Evolutionary conservation across 2,797 vertebrate species (phyloP).

Genomic region (Scomberomorus guttatus): DNA sequence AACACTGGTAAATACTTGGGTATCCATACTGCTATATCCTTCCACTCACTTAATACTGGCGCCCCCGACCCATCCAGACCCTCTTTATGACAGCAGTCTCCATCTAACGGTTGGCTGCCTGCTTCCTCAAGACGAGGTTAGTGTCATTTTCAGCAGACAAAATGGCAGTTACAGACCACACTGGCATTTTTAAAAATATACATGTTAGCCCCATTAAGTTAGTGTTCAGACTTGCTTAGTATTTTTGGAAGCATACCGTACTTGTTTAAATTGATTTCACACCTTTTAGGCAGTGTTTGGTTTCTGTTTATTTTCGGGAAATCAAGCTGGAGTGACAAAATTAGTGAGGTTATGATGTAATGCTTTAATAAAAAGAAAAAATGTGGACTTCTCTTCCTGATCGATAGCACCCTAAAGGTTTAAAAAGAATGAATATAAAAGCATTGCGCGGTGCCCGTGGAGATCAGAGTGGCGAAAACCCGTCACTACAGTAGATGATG

Average conservation of each 20-base stretch:
- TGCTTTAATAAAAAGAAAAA: neutral
- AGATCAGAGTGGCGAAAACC: no score
- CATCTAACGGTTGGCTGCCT: conserved; percentile 16
- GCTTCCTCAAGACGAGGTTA: conserved; percentile 24
- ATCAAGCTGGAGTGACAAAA: neutral
- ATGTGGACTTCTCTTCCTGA: no score
- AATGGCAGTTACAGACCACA: conserved; percentile 53
- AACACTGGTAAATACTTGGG: conserved; percentile 67
- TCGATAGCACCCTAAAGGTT: no score
- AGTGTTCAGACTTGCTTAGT: conserved; percentile 24
- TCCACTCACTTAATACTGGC: conserved; percentile 62
- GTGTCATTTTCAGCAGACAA: conserved; percentile 56
- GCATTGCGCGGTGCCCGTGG: no score
- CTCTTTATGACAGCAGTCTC: conserved; percentile 38
- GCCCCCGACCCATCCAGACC: conserved; percentile 22
- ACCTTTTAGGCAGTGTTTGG: conserved; percentile 5
- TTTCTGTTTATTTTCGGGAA: neutral
- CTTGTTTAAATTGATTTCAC: neutral
- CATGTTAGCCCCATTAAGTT: conserved; percentile 26
- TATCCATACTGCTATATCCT: conserved; percentile 41
- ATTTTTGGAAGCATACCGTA: neutral
- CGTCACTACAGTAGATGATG: neutral
- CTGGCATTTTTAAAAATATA: conserved; percentile 10
- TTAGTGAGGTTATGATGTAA: neutral
- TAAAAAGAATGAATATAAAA: neutral